phyloP scores from a whole-genome alignment of 2,888 invertebrate genomes.

The Brachypterus glaber region DNA sequence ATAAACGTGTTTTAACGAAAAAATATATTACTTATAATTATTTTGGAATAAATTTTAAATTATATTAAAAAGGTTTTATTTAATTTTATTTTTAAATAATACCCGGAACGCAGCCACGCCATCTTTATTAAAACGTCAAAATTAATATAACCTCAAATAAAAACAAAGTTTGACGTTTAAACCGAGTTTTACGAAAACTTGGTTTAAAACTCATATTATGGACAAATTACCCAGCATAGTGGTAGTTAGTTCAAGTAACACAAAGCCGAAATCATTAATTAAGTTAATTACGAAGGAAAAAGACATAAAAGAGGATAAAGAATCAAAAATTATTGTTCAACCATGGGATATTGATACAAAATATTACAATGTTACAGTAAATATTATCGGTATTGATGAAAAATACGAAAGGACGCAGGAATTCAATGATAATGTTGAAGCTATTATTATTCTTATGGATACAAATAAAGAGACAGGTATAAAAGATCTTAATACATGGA shows the following conservation, averaged over 20 bases:
- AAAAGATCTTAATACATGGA: constrained; percentile 35
- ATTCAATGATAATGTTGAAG: constrained; percentile 47
- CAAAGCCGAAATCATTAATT: constrained; percentile 37
- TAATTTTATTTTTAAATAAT: constrained; percentile 4
- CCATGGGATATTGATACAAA: constrained; percentile 58
- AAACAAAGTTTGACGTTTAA: too few species aligned
- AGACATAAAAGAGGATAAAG: constrained; percentile 23
- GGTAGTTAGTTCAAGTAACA: constrained; percentile 37
- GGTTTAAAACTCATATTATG: constrained; percentile 19
- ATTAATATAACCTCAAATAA: constrained; percentile 2
- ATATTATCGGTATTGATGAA: constrained; percentile 45
- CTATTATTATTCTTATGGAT: constrained; percentile 55
- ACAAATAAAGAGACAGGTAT: constrained; percentile 43
- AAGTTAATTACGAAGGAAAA: constrained; percentile 35
- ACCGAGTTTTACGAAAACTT: too few species aligned
- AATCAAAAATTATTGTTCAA: constrained; percentile 27
- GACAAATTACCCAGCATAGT: constrained; percentile 31
- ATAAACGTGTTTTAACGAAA: too few species aligned
- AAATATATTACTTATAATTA: too few species aligned
- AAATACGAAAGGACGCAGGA: constrained; percentile 41
- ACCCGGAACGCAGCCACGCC: too few species aligned
- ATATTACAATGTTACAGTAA: constrained; percentile 57
- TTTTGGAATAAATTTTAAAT: too few species aligned
- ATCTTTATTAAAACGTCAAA: not conserved
- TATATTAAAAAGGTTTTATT: too few species aligned